Percentiles rank a stretch among this genome's conserved stretches.
Evolutionary conservation across 2,113 vertebrate genomes (phyloP).

Genomic region (Motacilla alba): DNA sequence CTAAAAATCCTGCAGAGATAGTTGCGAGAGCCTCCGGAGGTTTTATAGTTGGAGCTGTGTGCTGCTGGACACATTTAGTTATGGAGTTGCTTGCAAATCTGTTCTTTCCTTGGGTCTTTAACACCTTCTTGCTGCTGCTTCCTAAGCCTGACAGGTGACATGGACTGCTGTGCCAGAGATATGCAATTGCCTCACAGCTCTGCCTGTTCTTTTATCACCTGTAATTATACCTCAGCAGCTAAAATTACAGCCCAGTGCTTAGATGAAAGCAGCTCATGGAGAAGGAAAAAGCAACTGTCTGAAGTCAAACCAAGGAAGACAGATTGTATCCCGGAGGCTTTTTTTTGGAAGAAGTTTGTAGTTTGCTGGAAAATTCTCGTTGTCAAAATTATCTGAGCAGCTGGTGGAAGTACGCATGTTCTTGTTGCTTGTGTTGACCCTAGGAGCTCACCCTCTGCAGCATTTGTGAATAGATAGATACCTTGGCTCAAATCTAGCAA

Average conservation of each 20-base stretch:
- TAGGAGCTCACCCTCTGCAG: neutral
- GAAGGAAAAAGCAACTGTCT: neutral
- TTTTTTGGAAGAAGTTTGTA: neutral
- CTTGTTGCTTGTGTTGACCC: neutral
- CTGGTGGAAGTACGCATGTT: neutral
- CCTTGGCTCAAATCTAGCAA: neutral
- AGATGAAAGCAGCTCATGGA: neutral
- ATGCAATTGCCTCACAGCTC: neutral
- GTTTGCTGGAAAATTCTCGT: neutral
- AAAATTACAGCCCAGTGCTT: neutral
- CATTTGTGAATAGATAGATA: neutral
- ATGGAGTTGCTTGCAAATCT: neutral
- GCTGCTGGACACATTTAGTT: neutral
- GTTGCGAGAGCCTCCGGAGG: neutral
- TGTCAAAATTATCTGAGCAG: neutral
- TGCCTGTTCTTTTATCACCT: neutral
- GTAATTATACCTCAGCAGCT: neutral
- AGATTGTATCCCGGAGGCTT: neutral
- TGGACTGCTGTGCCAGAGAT: neutral
- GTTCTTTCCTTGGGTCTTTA: neutral
- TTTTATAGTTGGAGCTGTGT: neutral
- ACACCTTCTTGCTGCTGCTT: neutral
- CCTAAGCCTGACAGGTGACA: neutral
- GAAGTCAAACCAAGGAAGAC: neutral
- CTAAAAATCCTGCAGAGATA: neutral